Percentiles rank a stretch among this genome's conserved stretches.
Evolutionary conservation across 2,888 invertebrate species (phyloP).

Genomic region (Thumatha senex): DNA sequence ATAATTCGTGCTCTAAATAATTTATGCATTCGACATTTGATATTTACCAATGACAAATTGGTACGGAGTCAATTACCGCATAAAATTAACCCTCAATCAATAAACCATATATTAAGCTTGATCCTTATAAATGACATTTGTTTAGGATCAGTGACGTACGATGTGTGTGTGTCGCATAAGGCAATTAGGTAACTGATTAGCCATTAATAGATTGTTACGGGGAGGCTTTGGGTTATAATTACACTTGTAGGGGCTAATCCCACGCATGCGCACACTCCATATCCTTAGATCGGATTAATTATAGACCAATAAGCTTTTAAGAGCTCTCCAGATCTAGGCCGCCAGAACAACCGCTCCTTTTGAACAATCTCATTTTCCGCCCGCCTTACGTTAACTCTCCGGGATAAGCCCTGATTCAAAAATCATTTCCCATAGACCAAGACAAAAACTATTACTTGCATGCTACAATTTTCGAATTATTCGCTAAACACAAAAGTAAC

Average conservation of each 20-base stretch:
- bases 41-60: not conserved
- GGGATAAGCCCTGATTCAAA: too few relatives aligned
- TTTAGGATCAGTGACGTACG: conserved; percentile 27
- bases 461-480: too few relatives aligned
- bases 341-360: too few relatives aligned
- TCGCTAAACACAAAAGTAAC: too few relatives aligned
- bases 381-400: too few relatives aligned
- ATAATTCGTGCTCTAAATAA: too few relatives aligned
- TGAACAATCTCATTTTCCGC: too few relatives aligned
- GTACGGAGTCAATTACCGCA: not conserved
- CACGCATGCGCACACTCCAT: not conserved
- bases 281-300: not conserved
- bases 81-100: conserved; percentile 8
- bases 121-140: conserved; percentile 22
- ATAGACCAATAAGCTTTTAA: too few relatives aligned
- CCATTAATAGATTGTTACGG: not conserved
- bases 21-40: too few relatives aligned
- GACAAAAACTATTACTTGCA: too few relatives aligned
- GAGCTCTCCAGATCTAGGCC: too few relatives aligned
- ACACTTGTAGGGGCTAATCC: not conserved
- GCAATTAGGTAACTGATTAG: not conserved
- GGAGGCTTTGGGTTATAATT: not conserved
- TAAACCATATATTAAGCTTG: conserved; percentile 20
- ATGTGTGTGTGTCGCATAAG: not conserved
- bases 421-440: too few relatives aligned